These are phyloP conservation scores for Papilio helenus DNA, from an alignment of 1,140 invertebrate genomes.

Conservation along the genomic window DNA sequence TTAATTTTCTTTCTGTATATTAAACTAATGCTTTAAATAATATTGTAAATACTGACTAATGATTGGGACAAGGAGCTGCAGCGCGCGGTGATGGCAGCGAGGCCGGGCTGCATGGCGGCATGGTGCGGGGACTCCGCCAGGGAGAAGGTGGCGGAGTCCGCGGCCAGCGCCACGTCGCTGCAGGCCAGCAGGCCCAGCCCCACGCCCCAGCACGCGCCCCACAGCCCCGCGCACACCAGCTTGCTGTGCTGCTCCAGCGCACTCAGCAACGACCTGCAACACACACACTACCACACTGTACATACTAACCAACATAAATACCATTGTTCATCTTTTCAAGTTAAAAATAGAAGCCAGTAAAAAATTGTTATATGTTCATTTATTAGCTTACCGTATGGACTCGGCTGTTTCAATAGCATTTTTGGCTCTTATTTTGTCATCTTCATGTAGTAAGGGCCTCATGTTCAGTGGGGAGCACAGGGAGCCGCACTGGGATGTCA, in stretches of 20 bases:
- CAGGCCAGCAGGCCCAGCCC: conserved; percentile 67
- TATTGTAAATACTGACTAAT: conserved; percentile 50
- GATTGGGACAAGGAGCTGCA: conserved; percentile 51
- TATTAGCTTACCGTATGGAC: conserved; percentile 58
- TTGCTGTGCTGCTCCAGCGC: conserved; percentile 61
- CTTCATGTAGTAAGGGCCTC: conserved; percentile 58
- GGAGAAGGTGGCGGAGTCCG: conserved; percentile 68
- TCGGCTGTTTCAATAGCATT: conserved; percentile 67
- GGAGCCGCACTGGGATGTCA: conserved; percentile 67
- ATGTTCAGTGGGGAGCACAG: conserved; percentile 68
- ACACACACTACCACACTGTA: neutral
- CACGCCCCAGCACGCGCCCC: conserved; percentile 62
- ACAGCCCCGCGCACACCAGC: conserved; percentile 62
- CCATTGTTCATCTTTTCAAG: too few species aligned
- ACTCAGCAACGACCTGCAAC: conserved; percentile 56
- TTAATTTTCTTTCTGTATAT: neutral
- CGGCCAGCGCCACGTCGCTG: conserved; percentile 68
- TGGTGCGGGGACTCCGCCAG: conserved; percentile 46
- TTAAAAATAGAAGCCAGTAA: too few species aligned
- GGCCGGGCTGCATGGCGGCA: conserved; percentile 52
- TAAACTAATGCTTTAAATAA: neutral
- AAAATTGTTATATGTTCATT: too few species aligned
- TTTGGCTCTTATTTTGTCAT: conserved; percentile 57
- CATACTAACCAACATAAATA: too few species aligned
- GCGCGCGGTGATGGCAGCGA: conserved; percentile 51